Evolutionary conservation across 2,888 invertebrate genomes (phyloP), one percentile per base, ranked within the genome.

Genomic region (Drosophila fungiperda): DNA sequence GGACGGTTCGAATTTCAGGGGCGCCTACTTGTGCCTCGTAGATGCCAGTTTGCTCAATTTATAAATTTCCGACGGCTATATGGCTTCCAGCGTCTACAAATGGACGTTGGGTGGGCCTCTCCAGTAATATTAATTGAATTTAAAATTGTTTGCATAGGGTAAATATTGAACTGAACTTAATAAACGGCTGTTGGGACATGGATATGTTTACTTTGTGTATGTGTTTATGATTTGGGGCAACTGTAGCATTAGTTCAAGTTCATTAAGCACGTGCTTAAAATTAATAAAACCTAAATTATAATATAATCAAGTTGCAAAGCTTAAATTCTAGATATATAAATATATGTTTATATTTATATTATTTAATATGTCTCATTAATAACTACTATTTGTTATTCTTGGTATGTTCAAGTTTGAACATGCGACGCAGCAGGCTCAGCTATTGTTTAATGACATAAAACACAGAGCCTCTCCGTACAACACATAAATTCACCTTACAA

Each of bases 101-200:
- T n/a, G n/a, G 38, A 8, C 12, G 15, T 7, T 15, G 64, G 54
- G 50, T 54, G 26, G 73, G 45, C 17, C 15, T 53, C 23, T 5
- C 3, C 29, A 32, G 35, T 2, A 62, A 53, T 78, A 42, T 78
- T 55, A 60, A 78, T 73, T 77, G 73, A 79, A 84, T 78, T 78
- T 72, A 32, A 80, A 84, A 70, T 71, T 84, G 70, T 73, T 81
- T 80, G 54, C 32, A 29, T 35, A 20, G 29, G 29, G 8, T 26
- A 63, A 73, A 73, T 67, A 63, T 67, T 73, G 15, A 42, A 38
- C 11, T 73, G 15, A 42, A 38, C 11, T n/a, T 33, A 29, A 54
- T 29, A 36, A 38, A 61, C 12, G 62, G 23, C 40, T 20, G 4
- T 11, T 29, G 26, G 42, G 9, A 32, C 8, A n/a, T 3, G 32